phyloP scores from a whole-genome alignment of 2,113 vertebrate species.

The Chaetura pelagica region DNA sequence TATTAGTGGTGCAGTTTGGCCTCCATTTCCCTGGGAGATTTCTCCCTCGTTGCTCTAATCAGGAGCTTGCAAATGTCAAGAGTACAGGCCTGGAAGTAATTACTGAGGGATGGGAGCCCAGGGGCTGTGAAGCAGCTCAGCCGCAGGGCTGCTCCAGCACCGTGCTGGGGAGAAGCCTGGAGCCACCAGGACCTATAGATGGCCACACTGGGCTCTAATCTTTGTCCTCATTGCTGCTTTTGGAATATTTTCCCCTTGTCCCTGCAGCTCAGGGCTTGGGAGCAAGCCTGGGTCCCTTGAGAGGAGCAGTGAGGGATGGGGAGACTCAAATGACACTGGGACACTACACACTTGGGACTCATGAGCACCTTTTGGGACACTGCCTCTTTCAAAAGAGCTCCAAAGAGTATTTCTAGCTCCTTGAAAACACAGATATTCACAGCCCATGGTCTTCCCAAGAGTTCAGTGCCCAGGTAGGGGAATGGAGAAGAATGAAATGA shows the following conservation, averaged over 20 bases:
- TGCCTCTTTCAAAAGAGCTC: background rate
- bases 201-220: background rate
- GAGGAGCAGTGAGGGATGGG: background rate
- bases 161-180: background rate
- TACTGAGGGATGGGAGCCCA: background rate
- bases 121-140: rapidly evolving
- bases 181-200: background rate
- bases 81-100: slow-evolving; percentile 63
- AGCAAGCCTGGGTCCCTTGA: background rate
- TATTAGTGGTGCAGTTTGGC: slow-evolving; percentile 50
- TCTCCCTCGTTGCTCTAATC: slow-evolving; percentile 66
- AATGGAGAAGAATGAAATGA: background rate
- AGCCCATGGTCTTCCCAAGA: background rate
- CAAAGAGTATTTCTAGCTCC: background rate
- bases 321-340: rapidly evolving
- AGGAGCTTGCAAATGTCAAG: slow-evolving; percentile 68
- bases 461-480: background rate
- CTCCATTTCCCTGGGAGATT: slow-evolving; percentile 49
- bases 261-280: background rate
- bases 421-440: background rate
- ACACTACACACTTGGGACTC: rapidly evolving
- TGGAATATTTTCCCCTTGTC: background rate
- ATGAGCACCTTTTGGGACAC: background rate
- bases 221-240: background rate
- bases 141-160: background rate